These are phyloP conservation scores for Eupristina koningsbergeri DNA, from an alignment of 1,140 invertebrate species.

Conservation along the genomic window DNA sequence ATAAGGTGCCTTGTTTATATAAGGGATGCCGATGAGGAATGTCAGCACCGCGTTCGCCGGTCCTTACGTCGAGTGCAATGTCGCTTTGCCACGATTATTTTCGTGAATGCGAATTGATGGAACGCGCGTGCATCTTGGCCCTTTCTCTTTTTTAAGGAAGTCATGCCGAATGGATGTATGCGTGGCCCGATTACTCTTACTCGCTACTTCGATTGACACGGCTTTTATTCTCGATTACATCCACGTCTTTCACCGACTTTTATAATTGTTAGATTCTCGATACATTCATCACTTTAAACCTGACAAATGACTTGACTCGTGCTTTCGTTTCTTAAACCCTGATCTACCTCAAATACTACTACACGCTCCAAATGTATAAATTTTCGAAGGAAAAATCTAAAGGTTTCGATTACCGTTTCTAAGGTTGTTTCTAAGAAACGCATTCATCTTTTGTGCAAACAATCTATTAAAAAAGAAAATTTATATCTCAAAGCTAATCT, in stretches of 20 bases:
- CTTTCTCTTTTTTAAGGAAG: slow-evolving; percentile 7
- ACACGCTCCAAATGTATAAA: no score
- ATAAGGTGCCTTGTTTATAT: slow-evolving; percentile 46
- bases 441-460: no score
- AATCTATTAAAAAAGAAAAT: no score
- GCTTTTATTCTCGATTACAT: no score
- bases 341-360: no score
- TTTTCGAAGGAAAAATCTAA: no score
- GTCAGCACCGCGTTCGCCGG: neutral
- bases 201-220: no score
- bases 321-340: neutral
- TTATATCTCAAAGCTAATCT: no score
- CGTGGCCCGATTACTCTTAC: neutral
- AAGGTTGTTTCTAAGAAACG: no score
- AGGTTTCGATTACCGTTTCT: no score
- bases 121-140: neutral
- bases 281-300: neutral
- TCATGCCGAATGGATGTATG: neutral
- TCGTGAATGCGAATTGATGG: neutral
- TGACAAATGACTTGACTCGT: neutral
- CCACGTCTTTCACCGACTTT: no score
- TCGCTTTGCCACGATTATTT: slow-evolving; percentile 33
- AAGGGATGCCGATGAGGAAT: slow-evolving; percentile 36
- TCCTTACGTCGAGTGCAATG: slow-evolving; percentile 45
- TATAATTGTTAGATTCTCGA: neutral